These are phyloP conservation scores for Enteromius mattozi DNA, from an alignment of 2,797 vertebrate genomes.

Conservation along the genomic window DNA sequence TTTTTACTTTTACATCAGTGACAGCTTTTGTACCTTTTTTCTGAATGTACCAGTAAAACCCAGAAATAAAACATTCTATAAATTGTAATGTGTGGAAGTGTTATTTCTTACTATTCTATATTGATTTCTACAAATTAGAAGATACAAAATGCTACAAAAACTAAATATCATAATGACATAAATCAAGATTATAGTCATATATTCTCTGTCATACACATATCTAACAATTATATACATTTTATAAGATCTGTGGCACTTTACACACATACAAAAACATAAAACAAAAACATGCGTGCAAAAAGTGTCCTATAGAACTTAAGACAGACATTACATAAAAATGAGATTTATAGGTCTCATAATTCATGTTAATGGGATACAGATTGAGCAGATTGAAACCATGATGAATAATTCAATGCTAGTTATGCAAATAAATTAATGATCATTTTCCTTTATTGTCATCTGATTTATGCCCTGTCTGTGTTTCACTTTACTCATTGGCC, in stretches of 20 bases:
- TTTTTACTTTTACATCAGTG: not conserved
- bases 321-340: constrained; percentile 45
- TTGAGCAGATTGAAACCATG: constrained; percentile 47
- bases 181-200: not conserved
- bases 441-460: constrained; percentile 52
- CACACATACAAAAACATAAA: no score
- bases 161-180: not conserved
- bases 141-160: not conserved
- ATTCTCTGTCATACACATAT: not conserved
- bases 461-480: constrained; percentile 48
- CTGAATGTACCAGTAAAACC: not conserved
- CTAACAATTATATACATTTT: not conserved
- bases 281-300: not conserved
- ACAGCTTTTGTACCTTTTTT: not conserved
- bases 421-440: constrained; percentile 59
- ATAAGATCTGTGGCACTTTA: not conserved
- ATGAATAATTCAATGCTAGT: constrained; percentile 59
- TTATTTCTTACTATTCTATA: no score
- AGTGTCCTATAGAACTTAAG: constrained; percentile 24
- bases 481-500: constrained; percentile 1
- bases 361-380: constrained; percentile 58
- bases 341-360: constrained; percentile 50
- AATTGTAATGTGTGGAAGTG: not conserved
- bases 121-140: not conserved
- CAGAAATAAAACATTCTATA: not conserved